A percentile compares a stretch with the other conserved stretches of the same genome.
These are phyloP conservation scores for Paedocypris micromegethes DNA, from an alignment of 2,797 vertebrate genomes.

Conservation along the genomic window DNA sequence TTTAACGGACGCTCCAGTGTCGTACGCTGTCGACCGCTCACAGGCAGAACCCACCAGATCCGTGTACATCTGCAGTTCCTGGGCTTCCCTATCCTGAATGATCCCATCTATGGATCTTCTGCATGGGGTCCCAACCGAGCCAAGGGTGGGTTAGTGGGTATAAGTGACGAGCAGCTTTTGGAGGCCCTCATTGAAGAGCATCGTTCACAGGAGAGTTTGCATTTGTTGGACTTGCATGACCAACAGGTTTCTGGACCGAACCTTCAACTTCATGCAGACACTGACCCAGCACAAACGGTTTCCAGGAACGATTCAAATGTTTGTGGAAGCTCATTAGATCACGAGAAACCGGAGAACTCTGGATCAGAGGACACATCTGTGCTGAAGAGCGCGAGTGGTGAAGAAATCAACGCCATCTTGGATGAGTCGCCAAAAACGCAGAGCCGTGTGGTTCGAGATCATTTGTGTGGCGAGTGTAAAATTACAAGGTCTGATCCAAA, in stretches of 20 bases:
- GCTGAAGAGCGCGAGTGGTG: neutral
- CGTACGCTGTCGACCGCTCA: constrained; percentile 82
- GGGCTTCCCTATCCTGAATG: constrained; percentile 90
- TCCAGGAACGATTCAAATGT: too few species aligned
- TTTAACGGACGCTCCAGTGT: constrained; percentile 85
- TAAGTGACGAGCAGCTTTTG: constrained; percentile 82
- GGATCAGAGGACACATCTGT: too few species aligned
- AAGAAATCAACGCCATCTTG: neutral
- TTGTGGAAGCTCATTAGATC: too few species aligned
- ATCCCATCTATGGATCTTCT: constrained; percentile 89
- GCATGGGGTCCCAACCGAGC: constrained; percentile 87
- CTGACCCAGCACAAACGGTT: too few species aligned
- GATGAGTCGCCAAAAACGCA: neutral
- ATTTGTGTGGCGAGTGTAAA: constrained; percentile 84
- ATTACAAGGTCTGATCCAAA: constrained; percentile 78
- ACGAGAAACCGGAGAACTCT: neutral
- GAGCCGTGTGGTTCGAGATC: constrained; percentile 59
- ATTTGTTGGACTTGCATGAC: constrained; percentile 70
- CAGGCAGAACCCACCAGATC: constrained; percentile 96
- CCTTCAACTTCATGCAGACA: too few species aligned
- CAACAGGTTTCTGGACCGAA: constrained; percentile 34
- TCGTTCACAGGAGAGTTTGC: constrained; percentile 76
- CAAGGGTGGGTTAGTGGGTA: constrained; percentile 75
- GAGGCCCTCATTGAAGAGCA: constrained; percentile 83
- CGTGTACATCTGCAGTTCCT: constrained; percentile 94